Percentiles rank a stretch among this genome's conserved stretches.
Evolutionary conservation across 2,888 invertebrate genomes (phyloP).

Genomic region (Spilosoma lubricipeda): DNA sequence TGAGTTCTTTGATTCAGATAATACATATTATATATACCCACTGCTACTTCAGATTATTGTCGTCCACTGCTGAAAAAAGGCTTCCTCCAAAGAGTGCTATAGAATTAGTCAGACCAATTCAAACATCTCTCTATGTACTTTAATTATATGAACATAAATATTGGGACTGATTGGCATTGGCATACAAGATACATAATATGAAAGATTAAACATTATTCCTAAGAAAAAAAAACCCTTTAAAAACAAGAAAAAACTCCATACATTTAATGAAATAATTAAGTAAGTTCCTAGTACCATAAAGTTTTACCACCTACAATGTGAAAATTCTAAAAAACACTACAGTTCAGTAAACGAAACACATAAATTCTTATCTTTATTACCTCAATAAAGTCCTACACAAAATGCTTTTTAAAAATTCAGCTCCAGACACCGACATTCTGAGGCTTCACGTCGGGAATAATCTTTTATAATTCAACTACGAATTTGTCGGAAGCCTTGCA

Average conservation of each 20-base stretch:
- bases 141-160: no score
- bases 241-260: background rate
- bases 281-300: background rate
- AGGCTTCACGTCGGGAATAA: conserved; percentile 45
- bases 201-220: no score
- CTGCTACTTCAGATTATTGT: no score
- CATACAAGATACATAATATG: no score
- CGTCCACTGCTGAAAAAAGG: no score
- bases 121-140: no score
- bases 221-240: background rate
- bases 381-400: background rate
- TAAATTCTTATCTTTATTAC: background rate
- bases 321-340: background rate
- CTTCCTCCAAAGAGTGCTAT: no score
- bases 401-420: conserved; percentile 20
- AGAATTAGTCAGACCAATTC: no score
- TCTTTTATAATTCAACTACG: conserved; percentile 42
- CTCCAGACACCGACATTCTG: conserved; percentile 6
- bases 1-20: no score
- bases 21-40: no score
- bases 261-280: background rate
- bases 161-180: no score
- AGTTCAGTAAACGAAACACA: no score
- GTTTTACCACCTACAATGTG: background rate
- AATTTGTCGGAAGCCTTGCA: conserved; percentile 45